phyloP scores from a whole-genome alignment of 53 echinoderm and acorn worm genomes.

The Antedon mediterranea region DNA sequence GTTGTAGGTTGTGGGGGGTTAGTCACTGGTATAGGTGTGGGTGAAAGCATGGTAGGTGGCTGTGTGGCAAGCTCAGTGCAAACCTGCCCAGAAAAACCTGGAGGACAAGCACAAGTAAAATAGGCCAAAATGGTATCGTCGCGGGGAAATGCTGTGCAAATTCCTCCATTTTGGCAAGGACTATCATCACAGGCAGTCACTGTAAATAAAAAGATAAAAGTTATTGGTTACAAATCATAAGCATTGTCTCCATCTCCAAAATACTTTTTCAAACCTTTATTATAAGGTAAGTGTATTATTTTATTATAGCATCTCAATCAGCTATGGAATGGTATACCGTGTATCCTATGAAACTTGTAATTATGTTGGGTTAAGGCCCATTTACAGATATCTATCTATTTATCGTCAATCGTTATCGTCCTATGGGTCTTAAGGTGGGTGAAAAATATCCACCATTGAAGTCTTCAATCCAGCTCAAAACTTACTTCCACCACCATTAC shows the following conservation, averaged over 20 bases:
- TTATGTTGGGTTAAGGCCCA: too few species aligned
- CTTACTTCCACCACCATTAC: too few species aligned
- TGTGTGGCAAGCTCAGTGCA: constrained; percentile 11
- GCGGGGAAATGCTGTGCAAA: constrained; percentile 22
- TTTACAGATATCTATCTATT: too few species aligned
- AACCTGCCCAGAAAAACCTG: constrained; percentile 15
- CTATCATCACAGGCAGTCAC: constrained; percentile 38
- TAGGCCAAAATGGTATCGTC: constrained; percentile 24
- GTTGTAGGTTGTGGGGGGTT: neutral
- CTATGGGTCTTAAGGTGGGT: too few species aligned
- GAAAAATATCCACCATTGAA: too few species aligned
- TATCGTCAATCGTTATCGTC: too few species aligned
- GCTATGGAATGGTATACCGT: too few species aligned
- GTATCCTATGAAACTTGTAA: too few species aligned
- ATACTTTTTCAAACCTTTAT: too few species aligned
- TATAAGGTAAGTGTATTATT: too few species aligned
- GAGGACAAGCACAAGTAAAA: constrained; percentile 36
- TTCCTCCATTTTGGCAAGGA: constrained; percentile 40
- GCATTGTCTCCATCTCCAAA: neutral
- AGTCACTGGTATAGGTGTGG: constrained; percentile 4
- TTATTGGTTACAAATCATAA: neutral
- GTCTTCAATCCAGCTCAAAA: too few species aligned
- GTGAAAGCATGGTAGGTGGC: neutral
- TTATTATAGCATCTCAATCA: too few species aligned
- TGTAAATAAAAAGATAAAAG: constrained; percentile 10